Percentiles rank a stretch among this genome's conserved stretches.
Evolutionary conservation across 2,797 vertebrate species (phyloP).

Genomic region (Enteromius anoplus): DNA sequence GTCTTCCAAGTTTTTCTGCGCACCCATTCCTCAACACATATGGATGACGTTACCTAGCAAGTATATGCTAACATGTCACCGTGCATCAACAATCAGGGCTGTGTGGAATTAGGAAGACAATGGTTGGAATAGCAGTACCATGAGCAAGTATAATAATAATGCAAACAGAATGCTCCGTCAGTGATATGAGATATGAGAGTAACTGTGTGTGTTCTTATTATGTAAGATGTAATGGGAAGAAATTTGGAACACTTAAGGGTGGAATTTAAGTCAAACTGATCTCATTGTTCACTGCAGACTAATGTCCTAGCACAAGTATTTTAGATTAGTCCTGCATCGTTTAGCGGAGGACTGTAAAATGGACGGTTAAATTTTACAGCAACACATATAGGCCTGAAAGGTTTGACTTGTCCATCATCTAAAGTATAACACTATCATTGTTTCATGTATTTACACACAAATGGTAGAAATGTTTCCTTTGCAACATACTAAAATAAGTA

Average conservation of each 20-base stretch:
- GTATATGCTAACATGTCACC: constrained; percentile 58
- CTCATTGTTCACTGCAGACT: constrained; percentile 46
- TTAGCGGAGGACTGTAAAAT: constrained; percentile 28
- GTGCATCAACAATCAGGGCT: constrained; percentile 43
- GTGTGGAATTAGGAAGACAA: constrained; percentile 45
- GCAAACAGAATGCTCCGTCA: constrained; percentile 39
- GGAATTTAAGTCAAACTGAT: constrained; percentile 25
- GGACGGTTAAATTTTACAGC: constrained; percentile 9
- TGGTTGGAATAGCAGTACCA: constrained; percentile 36
- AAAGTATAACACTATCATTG: neutral
- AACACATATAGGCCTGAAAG: constrained; percentile 22
- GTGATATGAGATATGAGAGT: constrained; percentile 37
- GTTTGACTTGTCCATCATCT: constrained; percentile 22
- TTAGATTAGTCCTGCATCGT: constrained; percentile 16
- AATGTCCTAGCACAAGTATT: constrained; percentile 37
- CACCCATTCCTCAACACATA: constrained; percentile 37
- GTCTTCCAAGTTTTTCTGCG: constrained; percentile 13
- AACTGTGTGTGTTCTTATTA: constrained; percentile 42
- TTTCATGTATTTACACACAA: neutral
- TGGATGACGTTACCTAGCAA: constrained; percentile 40
- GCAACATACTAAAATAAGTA: neutral
- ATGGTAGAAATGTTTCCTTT: neutral
- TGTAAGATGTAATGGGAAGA: constrained; percentile 35
- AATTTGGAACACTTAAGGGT: constrained; percentile 35
- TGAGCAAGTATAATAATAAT: constrained; percentile 43